A percentile compares a stretch with the other conserved stretches of the same genome.
These are phyloP conservation scores for Pocillopora grandis DNA, from an alignment of 92 coral and sea anemone genomes.

Conservation along the genomic window DNA sequence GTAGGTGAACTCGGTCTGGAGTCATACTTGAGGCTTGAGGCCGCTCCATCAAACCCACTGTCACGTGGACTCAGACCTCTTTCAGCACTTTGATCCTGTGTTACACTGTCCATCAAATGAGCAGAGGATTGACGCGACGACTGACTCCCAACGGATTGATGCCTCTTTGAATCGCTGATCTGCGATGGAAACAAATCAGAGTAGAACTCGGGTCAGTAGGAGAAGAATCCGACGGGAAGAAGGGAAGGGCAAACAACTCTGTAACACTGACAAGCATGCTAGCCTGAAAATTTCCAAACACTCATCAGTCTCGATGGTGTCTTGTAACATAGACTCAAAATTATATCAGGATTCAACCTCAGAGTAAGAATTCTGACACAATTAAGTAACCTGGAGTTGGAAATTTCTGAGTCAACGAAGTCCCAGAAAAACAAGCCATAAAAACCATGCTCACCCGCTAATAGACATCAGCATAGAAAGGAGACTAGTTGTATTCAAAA, in stretches of 20 bases:
- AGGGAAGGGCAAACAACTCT: background rate
- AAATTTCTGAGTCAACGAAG: too few relatives aligned
- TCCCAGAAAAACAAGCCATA: too few relatives aligned
- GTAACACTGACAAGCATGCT: too few relatives aligned
- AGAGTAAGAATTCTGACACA: too few relatives aligned
- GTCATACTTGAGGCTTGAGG: slow-evolving; percentile 75
- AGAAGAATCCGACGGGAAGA: background rate
- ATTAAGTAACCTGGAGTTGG: too few relatives aligned
- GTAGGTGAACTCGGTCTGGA: slow-evolving; percentile 72
- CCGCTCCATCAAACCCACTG: slow-evolving; percentile 94
- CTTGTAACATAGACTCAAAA: too few relatives aligned
- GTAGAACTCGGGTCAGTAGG: background rate
- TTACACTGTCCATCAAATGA: slow-evolving; percentile 25
- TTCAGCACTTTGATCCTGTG: slow-evolving; percentile 30
- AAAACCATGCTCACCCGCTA: too few relatives aligned
- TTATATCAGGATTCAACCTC: too few relatives aligned
- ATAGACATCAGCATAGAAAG: background rate
- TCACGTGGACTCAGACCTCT: slow-evolving; percentile 75
- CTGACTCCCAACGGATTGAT: slow-evolving; percentile 71
- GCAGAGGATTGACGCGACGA: slow-evolving; percentile 44
- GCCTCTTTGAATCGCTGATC: slow-evolving; percentile 54
- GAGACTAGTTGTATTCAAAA: background rate
- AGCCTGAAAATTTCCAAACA: too few relatives aligned
- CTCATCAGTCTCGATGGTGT: too few relatives aligned
- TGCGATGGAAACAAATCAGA: slow-evolving; percentile 2